Evolutionary conservation across 2,888 invertebrate species (phyloP).

Genomic region (Spodoptera picta): DNA sequence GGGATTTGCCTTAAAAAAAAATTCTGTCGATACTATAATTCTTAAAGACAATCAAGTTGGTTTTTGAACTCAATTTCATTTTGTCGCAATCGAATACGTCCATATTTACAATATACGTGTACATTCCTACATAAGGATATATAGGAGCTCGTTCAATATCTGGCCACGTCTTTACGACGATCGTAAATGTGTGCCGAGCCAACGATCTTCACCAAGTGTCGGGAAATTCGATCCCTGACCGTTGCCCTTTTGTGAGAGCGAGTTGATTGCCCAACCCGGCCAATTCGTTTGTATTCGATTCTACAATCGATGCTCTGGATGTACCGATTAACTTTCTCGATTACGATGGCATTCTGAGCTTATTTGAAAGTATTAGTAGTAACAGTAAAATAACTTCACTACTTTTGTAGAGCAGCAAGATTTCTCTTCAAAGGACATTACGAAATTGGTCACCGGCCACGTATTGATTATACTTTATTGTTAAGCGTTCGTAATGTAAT

Average conservation of each 20-base stretch:
- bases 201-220: slow-evolving; percentile 71
- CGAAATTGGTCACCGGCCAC: not conserved
- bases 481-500: slow-evolving; percentile 16
- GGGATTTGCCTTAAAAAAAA: too few relatives aligned
- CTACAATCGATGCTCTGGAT: slow-evolving; percentile 49
- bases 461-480: slow-evolving; percentile 25
- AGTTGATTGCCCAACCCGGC: slow-evolving; percentile 56
- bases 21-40: too few relatives aligned
- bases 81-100: slow-evolving; percentile 29
- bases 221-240: slow-evolving; percentile 75
- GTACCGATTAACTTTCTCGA: slow-evolving; percentile 49
- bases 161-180: slow-evolving; percentile 76
- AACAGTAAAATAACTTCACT: slow-evolving; percentile 9
- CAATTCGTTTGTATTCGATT: slow-evolving; percentile 53
- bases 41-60: slow-evolving; percentile 1
- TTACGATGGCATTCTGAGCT: not conserved
- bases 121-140: slow-evolving; percentile 51
- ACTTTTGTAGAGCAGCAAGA: not conserved
- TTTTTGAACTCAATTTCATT: slow-evolving; percentile 13
- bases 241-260: slow-evolving; percentile 64
- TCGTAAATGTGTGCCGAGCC: slow-evolving; percentile 70
- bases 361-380: too few relatives aligned
- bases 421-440: slow-evolving; percentile 1
- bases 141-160: slow-evolving; percentile 68
- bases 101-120: slow-evolving; percentile 33